phyloP scores from a whole-genome alignment of 1,140 invertebrate genomes.

The Papilio aristodemus region DNA sequence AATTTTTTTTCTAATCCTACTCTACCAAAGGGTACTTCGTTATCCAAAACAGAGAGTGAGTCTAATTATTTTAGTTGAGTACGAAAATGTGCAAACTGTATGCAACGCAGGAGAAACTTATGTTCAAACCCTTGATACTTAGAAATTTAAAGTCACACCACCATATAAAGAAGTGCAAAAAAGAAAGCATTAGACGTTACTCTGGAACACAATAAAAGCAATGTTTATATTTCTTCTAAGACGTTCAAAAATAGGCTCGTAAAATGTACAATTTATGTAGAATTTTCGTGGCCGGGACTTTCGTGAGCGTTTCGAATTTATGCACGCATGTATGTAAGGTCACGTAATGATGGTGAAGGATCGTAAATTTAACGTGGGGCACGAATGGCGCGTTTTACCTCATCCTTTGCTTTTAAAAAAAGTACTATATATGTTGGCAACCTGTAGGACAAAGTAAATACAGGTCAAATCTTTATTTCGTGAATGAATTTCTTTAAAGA shows the following conservation, averaged over 20 bases:
- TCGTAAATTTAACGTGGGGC: constrained; percentile 28
- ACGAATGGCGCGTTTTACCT: constrained; percentile 11
- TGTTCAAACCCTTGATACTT: too few species aligned
- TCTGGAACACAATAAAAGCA: not conserved
- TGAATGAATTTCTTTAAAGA: too few species aligned
- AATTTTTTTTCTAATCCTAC: too few species aligned
- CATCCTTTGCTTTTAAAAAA: constrained; percentile 14
- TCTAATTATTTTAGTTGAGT: too few species aligned
- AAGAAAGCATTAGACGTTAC: not conserved
- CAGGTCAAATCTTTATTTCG: not conserved
- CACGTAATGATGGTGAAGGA: constrained; percentile 30
- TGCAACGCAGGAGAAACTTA: too few species aligned
- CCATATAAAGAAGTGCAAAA: not conserved
- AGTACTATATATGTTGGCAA: not conserved
- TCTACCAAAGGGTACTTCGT: too few species aligned
- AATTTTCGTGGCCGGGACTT: constrained; percentile 9
- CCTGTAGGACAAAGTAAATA: not conserved
- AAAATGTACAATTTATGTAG: constrained; percentile 9
- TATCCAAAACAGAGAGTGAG: too few species aligned
- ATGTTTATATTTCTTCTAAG: constrained; percentile 2
- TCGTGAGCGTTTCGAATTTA: constrained; percentile 26
- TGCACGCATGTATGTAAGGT: constrained; percentile 27
- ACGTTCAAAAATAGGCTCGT: not conserved
- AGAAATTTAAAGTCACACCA: too few species aligned
- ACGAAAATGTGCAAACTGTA: too few species aligned